Conservation (phyloP, 2,113 vertebrate species). For the Bettongia penicillata region DNA sequence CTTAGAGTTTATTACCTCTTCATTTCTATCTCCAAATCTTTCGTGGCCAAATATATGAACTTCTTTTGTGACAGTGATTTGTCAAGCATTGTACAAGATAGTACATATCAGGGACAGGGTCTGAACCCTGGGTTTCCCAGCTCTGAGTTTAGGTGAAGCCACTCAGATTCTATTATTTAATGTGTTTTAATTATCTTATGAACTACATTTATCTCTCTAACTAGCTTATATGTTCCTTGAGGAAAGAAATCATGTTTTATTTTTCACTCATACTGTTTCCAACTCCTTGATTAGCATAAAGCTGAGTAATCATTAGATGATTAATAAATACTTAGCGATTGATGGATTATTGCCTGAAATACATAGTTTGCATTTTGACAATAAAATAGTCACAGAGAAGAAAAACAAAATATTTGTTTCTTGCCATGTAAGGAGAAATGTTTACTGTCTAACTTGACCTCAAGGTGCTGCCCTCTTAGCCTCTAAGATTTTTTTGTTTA, state of each 20-base stretch:
- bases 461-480: slow-evolving; percentile 39
- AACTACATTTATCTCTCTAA: no score
- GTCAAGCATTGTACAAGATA: not conserved
- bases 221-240: not conserved
- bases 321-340: not conserved
- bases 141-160: not conserved
- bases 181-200: no score
- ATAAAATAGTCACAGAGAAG: not conserved
- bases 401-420: slow-evolving; percentile 31
- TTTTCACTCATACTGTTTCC: not conserved
- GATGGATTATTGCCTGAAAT: not conserved
- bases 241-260: not conserved
- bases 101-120: not conserved
- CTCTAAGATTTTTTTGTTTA: slow-evolving; percentile 50
- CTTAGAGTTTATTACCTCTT: not conserved
- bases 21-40: not conserved
- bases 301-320: not conserved
- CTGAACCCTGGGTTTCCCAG: no score
- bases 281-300: not conserved
- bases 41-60: not conserved
- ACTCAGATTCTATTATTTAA: not conserved
- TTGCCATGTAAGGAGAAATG: slow-evolving; percentile 40
- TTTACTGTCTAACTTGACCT: slow-evolving; percentile 10
- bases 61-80: not conserved
- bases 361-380: not conserved